A percentile compares a stretch with the other conserved stretches of the same genome.
Evolutionary conservation across 1,140 invertebrate genomes (phyloP).

Genomic region (Sitobion miscanthi): DNA sequence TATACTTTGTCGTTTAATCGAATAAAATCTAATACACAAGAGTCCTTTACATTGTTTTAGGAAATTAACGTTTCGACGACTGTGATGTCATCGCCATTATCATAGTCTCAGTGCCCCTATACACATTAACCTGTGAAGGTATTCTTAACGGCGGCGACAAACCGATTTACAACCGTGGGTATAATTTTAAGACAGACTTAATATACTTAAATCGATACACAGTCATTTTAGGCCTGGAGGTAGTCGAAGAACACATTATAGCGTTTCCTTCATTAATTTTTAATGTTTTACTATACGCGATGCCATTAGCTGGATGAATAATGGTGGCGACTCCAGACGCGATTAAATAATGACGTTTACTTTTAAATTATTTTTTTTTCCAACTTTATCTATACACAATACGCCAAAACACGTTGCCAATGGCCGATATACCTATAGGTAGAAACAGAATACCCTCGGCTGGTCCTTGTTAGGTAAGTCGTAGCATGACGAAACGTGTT

Average conservation of each 20-base stretch:
- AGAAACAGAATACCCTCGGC: neutral
- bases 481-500: neutral
- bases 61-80: neutral
- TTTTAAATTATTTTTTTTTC: neutral
- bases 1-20: neutral
- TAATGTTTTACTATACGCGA: neutral
- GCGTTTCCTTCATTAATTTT: slow-evolving; percentile 4
- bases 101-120: neutral
- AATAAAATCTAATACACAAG: neutral
- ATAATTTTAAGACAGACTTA: neutral
- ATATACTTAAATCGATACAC: neutral
- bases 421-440: neutral
- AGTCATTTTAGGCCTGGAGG: neutral
- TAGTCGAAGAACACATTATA: neutral
- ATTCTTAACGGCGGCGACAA: neutral
- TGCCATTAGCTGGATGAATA: neutral
- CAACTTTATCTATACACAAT: neutral
- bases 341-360: slow-evolving; percentile 9
- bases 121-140: neutral
- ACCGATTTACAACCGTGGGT: neutral
- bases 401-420: neutral
- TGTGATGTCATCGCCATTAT: neutral
- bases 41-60: neutral
- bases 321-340: neutral
- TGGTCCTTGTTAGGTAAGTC: slow-evolving; percentile 41